phyloP scores from a whole-genome alignment of 2,113 vertebrate genomes.

The Tachycineta bicolor region DNA sequence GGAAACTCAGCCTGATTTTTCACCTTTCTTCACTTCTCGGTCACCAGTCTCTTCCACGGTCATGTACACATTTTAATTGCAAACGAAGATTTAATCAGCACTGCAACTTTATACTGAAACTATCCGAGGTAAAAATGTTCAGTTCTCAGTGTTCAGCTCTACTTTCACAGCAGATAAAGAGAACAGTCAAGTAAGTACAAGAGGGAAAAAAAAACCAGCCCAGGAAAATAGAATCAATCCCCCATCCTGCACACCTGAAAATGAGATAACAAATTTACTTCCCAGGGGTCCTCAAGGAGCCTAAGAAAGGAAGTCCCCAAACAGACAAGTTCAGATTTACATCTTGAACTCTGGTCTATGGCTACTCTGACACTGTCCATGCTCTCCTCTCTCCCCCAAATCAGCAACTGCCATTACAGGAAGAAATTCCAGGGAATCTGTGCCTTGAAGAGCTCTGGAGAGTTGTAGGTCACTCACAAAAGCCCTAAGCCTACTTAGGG shows the following conservation, averaged over 20 bases:
- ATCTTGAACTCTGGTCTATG: not conserved
- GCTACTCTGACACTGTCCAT: not conserved
- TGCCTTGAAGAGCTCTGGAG: not conserved
- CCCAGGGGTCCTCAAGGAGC: not conserved
- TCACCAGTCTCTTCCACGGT: not conserved
- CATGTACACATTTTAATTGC: not conserved
- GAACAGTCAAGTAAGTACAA: not conserved
- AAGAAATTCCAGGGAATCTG: not conserved
- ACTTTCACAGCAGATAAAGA: not conserved
- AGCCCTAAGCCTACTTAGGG: not conserved
- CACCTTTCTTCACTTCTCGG: not conserved
- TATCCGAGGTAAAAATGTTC: not conserved
- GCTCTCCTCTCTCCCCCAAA: not conserved
- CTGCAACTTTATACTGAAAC: not conserved
- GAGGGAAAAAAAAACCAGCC: not conserved
- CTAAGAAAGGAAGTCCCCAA: not conserved
- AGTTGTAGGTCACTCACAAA: not conserved
- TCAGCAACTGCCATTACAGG: rapidly evolving
- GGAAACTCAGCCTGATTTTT: not conserved
- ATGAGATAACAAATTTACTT: not conserved
- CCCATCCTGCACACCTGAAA: not conserved
- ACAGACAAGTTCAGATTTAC: not conserved
- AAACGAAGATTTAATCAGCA: not conserved
- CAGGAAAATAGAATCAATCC: not conserved
- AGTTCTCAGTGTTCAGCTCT: not conserved